Evolutionary conservation across 2,888 invertebrate genomes (phyloP), one percentile per base, ranked within the genome.

Genomic region (Hermaeophaga mercurialis): DNA sequence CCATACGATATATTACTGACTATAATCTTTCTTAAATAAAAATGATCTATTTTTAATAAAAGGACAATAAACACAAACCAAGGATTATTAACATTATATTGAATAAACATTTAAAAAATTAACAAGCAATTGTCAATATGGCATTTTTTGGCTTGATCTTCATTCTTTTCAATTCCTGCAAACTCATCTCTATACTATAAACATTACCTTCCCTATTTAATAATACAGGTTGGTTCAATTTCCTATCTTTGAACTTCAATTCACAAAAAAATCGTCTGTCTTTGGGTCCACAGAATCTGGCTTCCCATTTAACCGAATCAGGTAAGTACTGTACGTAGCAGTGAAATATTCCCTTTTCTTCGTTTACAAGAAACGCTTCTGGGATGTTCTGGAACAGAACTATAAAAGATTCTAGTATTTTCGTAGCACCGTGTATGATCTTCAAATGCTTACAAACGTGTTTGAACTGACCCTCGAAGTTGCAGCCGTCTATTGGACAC

Each of bases 81-180:
- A n/a, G n/a, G n/a, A n/a, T n/a, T n/a, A n/a, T n/a, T n/a, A n/a
- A n/a, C n/a, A n/a, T n/a, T n/a, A n/a, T n/a, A n/a, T n/a, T n/a
- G n/a, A n/a, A n/a, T n/a, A n/a, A n/a, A n/a, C n/a, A n/a, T n/a
- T n/a, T n/a, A n/a, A n/a, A n/a, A n/a, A n/a, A n/a, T 58, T 58
- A 69, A 49, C 63, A 59, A 11, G 63, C 64, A 26, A 73, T 68
- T 8, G 66, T 66, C 14, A 73, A 41, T 11, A 70, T 62, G 3
- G 72, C 70, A 59, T 73, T 63, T 59, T 72, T 72, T 6, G 68
- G 63, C 54, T 73, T 73, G 2, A 69, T 53, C 54, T 70, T 72
- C 56, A 65, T 61, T 34, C 62, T 67, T 54, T 71, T 73, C 52
- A 73, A 44, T 11, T 70, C 68, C 5, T 65, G 62, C 14, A 63